Base-by-base conservation (phyloP, 2,797 vertebrate genomes). In the Myripristis jacobus region DNA sequence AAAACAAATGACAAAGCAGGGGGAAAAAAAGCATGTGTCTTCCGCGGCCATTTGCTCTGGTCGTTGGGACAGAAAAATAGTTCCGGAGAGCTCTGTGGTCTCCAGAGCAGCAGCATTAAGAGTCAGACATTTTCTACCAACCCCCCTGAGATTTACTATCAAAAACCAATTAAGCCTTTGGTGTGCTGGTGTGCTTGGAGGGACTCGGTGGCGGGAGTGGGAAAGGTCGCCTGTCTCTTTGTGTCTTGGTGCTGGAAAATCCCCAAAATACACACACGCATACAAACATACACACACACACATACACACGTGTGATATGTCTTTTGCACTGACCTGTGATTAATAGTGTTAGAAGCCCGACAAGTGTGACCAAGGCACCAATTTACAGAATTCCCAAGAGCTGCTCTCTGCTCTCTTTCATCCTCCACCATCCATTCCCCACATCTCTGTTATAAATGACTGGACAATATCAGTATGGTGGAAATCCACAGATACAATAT, bases 151-250 rank as follows among this genome's bases (percentile, higher is more conserved):
- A 91, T 92, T 90, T 90, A 91, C 85, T 79, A 89, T 90, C 65
- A 43, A 91, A 92, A 90, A 86, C 87, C 81, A 92, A 91, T 92
- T 91, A 92, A 85, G 83, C 78, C 67, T 75, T 73, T 69, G 75
- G 72, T 43, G 1, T 47, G 67, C 55, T 64, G 48, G 62, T 80
- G 61, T 50, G 74, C 81, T 85, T 58, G 70, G 70, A 71, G 65
- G 69, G 59, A 75, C 85, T 72, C 29, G n/a, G 72, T 66, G 46
- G 61, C 56, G 47, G 46, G 76, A 81, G 75, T 22, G 46, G 82
- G 65, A 92, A 92, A 91, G 88, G 89, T 92, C 82, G 83, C 25
- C 60, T 63, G 75, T 84, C 80, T 80, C 82, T 86, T 83, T 79
- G 77, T n/a, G 44, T 56, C 55, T 25, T 5, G 1, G 52, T 22